These are phyloP conservation scores for Lucilia sericata DNA, from an alignment of 1,140 invertebrate genomes.

Conservation along the genomic window DNA sequence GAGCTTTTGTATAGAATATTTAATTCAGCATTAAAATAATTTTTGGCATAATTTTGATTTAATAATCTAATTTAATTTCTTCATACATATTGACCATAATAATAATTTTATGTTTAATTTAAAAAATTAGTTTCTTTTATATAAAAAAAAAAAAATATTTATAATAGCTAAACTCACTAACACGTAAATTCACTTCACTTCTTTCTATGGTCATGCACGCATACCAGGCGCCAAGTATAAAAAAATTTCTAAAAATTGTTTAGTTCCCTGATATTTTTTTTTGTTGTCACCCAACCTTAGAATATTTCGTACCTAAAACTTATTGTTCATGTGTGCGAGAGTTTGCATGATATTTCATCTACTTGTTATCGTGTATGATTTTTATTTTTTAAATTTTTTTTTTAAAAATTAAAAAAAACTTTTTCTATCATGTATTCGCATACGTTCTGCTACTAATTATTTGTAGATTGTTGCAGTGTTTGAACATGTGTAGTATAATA, in stretches of 20 bases:
- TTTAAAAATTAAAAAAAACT: background rate
- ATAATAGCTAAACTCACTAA: background rate
- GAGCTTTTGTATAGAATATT: too few species aligned
- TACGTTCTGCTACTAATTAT: background rate
- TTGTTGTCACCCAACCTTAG: background rate
- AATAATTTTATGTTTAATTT: too few species aligned
- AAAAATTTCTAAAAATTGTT: background rate
- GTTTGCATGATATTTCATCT: background rate
- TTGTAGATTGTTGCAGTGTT: background rate
- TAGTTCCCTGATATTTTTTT: background rate
- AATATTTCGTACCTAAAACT: background rate
- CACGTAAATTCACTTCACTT: background rate
- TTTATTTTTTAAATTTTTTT: background rate
- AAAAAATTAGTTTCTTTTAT: too few species aligned
- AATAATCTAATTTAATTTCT: too few species aligned
- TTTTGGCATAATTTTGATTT: too few species aligned
- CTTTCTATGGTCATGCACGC: constrained; percentile 2
- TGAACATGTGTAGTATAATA: background rate
- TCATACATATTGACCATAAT: too few species aligned
- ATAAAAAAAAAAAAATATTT: too few species aligned
- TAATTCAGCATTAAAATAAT: too few species aligned
- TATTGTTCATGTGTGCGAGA: background rate
- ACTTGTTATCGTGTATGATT: background rate
- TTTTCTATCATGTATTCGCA: background rate
- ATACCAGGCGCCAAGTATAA: background rate